A percentile compares a stretch with the other conserved stretches of the same genome.
phyloP scores from a whole-genome alignment of 2,113 vertebrate genomes.

The Saguinus midas region DNA sequence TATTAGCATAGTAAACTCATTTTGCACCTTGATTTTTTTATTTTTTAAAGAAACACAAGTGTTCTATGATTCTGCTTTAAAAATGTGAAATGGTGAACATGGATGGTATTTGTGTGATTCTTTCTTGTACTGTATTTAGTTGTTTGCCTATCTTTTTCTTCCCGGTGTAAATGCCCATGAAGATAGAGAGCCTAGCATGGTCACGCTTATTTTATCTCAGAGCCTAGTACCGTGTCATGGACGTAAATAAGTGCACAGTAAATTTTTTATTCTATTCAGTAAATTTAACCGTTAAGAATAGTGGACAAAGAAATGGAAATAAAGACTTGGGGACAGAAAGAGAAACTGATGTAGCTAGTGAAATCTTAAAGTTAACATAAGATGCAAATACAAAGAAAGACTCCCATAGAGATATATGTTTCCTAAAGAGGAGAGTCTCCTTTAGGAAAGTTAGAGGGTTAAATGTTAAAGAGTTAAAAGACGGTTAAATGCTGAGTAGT shows the following conservation, averaged over 20 bases:
- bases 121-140: neutral
- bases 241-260: neutral
- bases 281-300: neutral
- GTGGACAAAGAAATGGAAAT: neutral
- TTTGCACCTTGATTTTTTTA: neutral
- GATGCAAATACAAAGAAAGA: neutral
- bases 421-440: neutral
- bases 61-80: neutral
- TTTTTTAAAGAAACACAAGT: neutral
- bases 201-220: conserved; percentile 34
- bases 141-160: neutral
- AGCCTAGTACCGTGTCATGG: neutral
- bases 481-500: neutral
- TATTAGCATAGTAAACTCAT: neutral
- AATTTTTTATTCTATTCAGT: neutral
- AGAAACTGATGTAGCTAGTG: neutral
- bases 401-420: neutral
- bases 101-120: neutral
- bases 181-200: neutral
- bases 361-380: conserved; percentile 28
- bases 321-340: neutral
- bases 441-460: neutral
- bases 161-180: neutral
- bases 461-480: neutral
- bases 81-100: neutral